Evolutionary conservation across 2,888 invertebrate genomes (phyloP), one percentile per base, ranked within the genome.

Genomic region (Erynnis tages): DNA sequence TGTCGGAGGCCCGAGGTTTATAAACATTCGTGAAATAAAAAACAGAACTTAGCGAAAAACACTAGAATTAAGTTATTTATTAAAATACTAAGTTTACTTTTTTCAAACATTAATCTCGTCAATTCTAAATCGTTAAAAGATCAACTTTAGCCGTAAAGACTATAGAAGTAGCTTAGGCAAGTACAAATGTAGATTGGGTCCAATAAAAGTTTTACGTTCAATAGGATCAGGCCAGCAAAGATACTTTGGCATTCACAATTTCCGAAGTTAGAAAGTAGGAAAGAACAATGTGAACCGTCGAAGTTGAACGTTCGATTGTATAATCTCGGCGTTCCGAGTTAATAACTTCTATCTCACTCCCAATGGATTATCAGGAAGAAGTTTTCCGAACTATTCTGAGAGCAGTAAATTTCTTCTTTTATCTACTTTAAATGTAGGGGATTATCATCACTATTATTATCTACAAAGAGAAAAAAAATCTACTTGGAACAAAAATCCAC

Each of bases 221-320:
- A 50, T 50, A 50, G 35, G 43, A 50, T 32, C 43, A 30, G 17
- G 49, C 16, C 14, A 21, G 38, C 38, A 35, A 27, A 35, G 35
- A 35, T 43, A 35, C 43, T 50, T 50, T 29, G 43, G 35, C 21
- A 35, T 43, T 50, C 50, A 50, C 17, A 50, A 34, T 35, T 43
- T 25, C 8, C 35, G 50, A 43, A 45, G 32, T 23, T 14, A 50
- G 35, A 35, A 50, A 43, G 27, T 35, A 17, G 35, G 30, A 35
- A 50, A 50, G 50, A 50, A 49, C 34, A 41, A 41, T 41, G 49
- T 49, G 34, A 34, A 43, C 43, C 19, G 34, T 43, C 41, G 35
- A 50, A 50, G 50, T 50, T 50, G 43, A 50, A 43, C 43, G 43
- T 50, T 43, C 50, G 50, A 50, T 50, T 50, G 50, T 43, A 50